Percentiles rank a stretch among this genome's conserved stretches.
Evolutionary conservation across 2,113 vertebrate genomes (phyloP).

Genomic region (Ptyas mucosa): DNA sequence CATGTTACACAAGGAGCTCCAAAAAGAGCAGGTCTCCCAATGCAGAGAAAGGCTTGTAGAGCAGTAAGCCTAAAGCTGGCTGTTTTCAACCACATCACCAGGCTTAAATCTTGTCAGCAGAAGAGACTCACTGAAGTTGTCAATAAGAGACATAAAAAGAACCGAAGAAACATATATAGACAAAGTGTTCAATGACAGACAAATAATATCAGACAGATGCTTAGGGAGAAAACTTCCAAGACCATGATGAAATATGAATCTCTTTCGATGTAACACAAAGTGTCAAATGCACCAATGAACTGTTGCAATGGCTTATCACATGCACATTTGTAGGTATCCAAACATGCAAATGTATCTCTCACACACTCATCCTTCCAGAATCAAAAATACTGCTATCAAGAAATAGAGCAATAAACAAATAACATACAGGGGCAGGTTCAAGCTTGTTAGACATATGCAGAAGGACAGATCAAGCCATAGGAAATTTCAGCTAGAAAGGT

Average conservation of each 20-base stretch:
- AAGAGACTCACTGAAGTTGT: neutral
- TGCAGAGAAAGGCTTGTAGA: neutral
- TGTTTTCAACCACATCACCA: neutral
- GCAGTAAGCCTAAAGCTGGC: neutral
- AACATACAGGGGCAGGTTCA: neutral
- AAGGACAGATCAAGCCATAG: neutral
- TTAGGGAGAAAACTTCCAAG: neutral
- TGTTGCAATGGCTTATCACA: neutral
- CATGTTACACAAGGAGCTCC: neutral
- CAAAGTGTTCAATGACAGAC: neutral
- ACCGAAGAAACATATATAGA: neutral
- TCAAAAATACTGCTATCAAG: neutral
- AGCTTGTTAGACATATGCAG: conserved; percentile 27
- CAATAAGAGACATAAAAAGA: neutral
- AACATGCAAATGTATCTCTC: neutral
- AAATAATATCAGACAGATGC: neutral
- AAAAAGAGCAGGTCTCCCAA: neutral
- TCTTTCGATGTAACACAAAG: neutral
- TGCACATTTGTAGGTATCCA: neutral
- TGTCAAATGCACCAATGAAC: neutral
- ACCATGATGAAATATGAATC: neutral
- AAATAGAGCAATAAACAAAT: neutral
- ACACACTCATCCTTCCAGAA: neutral
- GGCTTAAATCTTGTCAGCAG: neutral
- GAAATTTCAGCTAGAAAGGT: neutral